Evolutionary conservation across 2,113 vertebrate species (phyloP).

Genomic region (Cyprinodon brontotheroides): DNA sequence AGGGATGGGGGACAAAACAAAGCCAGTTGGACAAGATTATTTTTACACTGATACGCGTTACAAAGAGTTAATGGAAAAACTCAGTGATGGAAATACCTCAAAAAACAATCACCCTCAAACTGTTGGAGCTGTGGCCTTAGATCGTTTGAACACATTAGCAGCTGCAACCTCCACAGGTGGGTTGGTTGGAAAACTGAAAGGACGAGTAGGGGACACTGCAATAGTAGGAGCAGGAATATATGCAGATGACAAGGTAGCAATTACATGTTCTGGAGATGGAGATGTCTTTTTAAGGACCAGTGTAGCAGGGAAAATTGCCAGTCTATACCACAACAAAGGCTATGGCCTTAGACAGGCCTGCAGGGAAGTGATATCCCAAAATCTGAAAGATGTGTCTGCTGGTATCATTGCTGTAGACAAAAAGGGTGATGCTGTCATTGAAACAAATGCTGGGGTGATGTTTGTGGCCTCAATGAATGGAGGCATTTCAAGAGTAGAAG

Average conservation of each 20-base stretch:
- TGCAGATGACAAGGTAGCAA: constrained; percentile 77
- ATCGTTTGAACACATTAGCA: constrained; percentile 67
- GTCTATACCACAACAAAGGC: constrained; percentile 78
- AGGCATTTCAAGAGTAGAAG: constrained; percentile 70
- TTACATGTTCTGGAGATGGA: constrained; percentile 82
- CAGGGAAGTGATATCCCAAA: constrained; percentile 73
- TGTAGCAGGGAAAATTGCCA: constrained; percentile 80
- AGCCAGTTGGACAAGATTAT: constrained; percentile 68
- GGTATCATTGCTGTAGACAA: constrained; percentile 78
- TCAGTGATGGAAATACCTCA: constrained; percentile 38
- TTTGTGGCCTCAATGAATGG: constrained; percentile 75
- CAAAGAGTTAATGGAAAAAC: constrained; percentile 64
- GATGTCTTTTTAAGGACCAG: constrained; percentile 80
- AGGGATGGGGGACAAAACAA: constrained; percentile 50
- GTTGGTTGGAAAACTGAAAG: constrained; percentile 79
- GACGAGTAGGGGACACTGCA: constrained; percentile 81
- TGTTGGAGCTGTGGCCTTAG: constrained; percentile 81
- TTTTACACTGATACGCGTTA: constrained; percentile 78
- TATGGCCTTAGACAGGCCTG: constrained; percentile 74
- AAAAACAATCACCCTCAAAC: constrained; percentile 81
- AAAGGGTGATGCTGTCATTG: constrained; percentile 73
- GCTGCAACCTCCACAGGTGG: constrained; percentile 82
- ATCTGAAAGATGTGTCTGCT: constrained; percentile 72
- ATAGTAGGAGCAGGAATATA: constrained; percentile 81
- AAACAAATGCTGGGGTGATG: constrained; percentile 79